These are phyloP conservation scores for Sprattus sprattus DNA, from an alignment of 2,113 vertebrate genomes.

Conservation along the genomic window DNA sequence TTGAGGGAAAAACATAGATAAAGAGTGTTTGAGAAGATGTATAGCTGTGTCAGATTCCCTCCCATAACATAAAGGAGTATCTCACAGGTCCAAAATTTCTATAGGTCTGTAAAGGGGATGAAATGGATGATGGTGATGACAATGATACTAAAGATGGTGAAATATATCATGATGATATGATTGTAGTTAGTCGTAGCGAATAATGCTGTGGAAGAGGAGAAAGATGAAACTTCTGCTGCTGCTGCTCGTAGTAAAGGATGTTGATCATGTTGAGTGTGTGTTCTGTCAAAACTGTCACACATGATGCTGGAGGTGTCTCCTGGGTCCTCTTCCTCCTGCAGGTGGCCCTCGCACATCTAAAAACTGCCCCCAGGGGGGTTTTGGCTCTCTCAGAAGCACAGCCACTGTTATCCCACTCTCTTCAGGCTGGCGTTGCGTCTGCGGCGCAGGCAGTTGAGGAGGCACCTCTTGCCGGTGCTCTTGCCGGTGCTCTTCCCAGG, in stretches of 20 bases:
- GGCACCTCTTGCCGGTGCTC: slow-evolving; percentile 62
- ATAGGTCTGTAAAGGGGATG: not conserved
- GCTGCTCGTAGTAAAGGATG: not conserved
- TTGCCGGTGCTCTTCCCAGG: slow-evolving; percentile 53
- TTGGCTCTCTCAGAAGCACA: not conserved
- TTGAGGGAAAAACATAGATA: not conserved
- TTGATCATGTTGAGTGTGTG: not conserved
- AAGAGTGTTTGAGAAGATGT: not conserved
- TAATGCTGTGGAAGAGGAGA: not conserved
- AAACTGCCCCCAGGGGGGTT: slow-evolving; percentile 3
- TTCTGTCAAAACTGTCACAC: not conserved
- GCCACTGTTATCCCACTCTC: slow-evolving; percentile 59
- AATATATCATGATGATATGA: not conserved
- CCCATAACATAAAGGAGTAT: not conserved
- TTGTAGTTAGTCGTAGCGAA: not conserved
- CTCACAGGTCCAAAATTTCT: not conserved
- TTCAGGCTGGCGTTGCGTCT: slow-evolving; percentile 63
- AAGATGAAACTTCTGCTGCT: not conserved
- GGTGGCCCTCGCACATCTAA: slow-evolving; percentile 1
- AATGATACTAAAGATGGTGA: not conserved
- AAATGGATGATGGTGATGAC: not conserved
- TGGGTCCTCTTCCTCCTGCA: not conserved
- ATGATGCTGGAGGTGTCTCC: slow-evolving; percentile 6
- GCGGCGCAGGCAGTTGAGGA: slow-evolving; percentile 55
- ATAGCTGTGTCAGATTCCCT: not conserved